A percentile compares a stretch with the other conserved stretches of the same genome.
These are phyloP conservation scores for Chironomus tepperi DNA, from an alignment of 1,140 invertebrate genomes.

Conservation along the genomic window DNA sequence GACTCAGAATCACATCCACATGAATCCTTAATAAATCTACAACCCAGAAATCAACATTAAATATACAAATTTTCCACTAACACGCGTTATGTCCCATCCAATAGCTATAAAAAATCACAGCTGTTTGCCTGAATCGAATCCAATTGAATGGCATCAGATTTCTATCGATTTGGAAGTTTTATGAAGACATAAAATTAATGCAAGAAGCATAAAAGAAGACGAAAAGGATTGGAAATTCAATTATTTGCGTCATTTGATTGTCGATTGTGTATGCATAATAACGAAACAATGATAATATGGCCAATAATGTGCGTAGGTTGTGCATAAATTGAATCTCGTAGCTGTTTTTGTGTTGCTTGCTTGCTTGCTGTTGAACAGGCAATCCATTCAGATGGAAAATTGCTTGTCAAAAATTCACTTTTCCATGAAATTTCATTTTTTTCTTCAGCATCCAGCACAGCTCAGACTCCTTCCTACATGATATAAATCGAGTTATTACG, in stretches of 20 bases:
- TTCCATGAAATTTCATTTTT: background rate
- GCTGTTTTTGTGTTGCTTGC: no score
- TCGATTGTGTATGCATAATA: background rate
- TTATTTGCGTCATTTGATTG: conserved; percentile 8
- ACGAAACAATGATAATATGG: background rate
- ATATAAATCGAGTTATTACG: background rate
- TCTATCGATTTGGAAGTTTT: no score
- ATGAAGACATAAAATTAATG: background rate
- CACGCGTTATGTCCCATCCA: no score
- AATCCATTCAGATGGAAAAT: background rate
- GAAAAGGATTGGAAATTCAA: background rate
- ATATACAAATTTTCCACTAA: no score
- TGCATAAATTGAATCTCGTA: background rate
- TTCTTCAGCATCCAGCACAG: no score
- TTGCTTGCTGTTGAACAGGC: no score
- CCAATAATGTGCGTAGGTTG: background rate
- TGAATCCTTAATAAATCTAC: no score
- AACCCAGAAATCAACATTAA: no score
- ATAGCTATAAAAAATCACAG: no score
- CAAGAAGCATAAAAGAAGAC: background rate
- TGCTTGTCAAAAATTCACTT: background rate
- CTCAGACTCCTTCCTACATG: background rate
- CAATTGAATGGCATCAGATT: no score
- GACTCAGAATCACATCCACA: no score
- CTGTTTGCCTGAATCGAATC: no score